phyloP scores from a whole-genome alignment of 2,113 vertebrate species.

The Dryoscopus gambensis region DNA sequence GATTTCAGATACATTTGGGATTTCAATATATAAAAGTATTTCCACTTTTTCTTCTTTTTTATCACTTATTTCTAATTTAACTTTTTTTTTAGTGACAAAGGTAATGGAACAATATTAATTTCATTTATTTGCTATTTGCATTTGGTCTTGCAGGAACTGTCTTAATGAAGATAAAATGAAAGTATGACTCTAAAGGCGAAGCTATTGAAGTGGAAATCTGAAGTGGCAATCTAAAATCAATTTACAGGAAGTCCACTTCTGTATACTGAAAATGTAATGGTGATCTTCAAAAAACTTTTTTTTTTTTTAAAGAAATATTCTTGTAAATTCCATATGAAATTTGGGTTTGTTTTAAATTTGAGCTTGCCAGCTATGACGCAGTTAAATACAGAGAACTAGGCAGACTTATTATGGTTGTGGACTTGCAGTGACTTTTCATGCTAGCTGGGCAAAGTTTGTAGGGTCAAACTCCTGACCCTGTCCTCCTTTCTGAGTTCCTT shows the following conservation, averaged over 20 bases:
- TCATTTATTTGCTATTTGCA: not conserved
- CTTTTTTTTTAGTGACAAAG: not conserved
- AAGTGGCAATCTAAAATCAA: not conserved
- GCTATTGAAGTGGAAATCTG: not conserved
- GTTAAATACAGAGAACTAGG: not conserved
- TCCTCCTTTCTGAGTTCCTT: slow-evolving; percentile 16
- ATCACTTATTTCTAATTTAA: not conserved
- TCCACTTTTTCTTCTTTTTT: not conserved
- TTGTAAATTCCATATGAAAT: not conserved
- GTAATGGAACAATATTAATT: not conserved
- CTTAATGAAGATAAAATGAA: not conserved
- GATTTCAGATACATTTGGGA: not conserved
- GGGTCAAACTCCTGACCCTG: slow-evolving; percentile 43
- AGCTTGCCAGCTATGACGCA: not conserved
- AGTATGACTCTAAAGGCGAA: not conserved
- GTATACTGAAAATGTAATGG: not conserved
- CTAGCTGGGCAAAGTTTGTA: slow-evolving; percentile 63
- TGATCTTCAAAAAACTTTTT: not conserved
- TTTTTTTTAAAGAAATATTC: not conserved
- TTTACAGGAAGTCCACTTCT: not conserved
- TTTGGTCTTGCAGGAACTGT: not conserved
- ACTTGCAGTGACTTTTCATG: slow-evolving; percentile 56
- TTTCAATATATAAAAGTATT: not conserved
- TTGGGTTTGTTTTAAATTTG: not conserved
- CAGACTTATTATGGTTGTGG: not conserved